These are phyloP conservation scores for Labrus mixtus DNA, from an alignment of 2,113 vertebrate species.

Conservation along the genomic window DNA sequence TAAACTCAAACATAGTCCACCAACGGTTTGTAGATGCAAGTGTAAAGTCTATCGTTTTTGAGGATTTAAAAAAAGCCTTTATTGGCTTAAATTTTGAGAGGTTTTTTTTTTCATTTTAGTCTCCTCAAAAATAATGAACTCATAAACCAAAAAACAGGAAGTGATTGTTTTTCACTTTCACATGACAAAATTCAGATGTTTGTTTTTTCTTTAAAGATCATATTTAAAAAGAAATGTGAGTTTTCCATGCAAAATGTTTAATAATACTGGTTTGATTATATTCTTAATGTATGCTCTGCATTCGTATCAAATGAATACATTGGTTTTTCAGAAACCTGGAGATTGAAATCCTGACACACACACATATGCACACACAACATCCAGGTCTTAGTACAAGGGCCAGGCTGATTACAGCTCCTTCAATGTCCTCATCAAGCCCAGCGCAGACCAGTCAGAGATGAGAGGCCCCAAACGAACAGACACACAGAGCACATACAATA, in stretches of 20 bases:
- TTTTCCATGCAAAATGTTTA: background rate
- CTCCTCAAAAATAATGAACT: too few species aligned
- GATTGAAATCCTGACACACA: slow-evolving; percentile 26
- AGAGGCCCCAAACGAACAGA: slow-evolving; percentile 56
- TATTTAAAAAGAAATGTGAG: too few species aligned
- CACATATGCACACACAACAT: slow-evolving; percentile 25
- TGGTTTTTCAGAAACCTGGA: background rate
- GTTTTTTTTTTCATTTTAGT: background rate
- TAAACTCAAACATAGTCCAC: background rate
- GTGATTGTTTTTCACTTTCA: too few species aligned
- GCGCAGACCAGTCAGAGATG: slow-evolving; percentile 51
- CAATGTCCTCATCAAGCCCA: slow-evolving; percentile 73
- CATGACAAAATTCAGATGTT: too few species aligned
- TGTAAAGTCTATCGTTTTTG: background rate
- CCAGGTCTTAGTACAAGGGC: slow-evolving; percentile 36
- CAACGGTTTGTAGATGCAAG: background rate
- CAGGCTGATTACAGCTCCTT: slow-evolving; percentile 73
- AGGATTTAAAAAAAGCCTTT: too few species aligned
- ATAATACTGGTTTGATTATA: background rate
- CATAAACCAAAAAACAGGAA: too few species aligned
- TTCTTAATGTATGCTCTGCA: background rate
- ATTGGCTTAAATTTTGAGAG: background rate
- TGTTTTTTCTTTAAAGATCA: too few species aligned
- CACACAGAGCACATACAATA: slow-evolving; percentile 36
- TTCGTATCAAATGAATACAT: background rate